Conservation (phyloP, 2,797 vertebrate genomes). For the Tokudaia muenninki region DNA sequence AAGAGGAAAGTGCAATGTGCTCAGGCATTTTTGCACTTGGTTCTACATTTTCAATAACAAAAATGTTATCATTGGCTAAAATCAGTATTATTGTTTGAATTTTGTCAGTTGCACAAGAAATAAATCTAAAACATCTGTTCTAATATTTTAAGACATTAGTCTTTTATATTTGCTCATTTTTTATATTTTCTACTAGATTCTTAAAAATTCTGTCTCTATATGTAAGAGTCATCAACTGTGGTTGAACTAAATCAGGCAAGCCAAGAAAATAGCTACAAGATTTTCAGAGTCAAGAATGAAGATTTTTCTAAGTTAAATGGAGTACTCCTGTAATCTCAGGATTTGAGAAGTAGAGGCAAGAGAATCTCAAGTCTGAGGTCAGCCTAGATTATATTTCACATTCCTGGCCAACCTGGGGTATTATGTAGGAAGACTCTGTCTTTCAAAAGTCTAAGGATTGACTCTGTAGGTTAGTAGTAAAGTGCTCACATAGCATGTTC, state of each 20-base stretch:
- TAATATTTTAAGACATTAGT: constrained; percentile 47
- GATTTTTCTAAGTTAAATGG: background rate
- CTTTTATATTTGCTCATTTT: background rate
- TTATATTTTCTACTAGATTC: constrained; percentile 21
- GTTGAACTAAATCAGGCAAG: background rate
- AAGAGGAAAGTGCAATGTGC: background rate
- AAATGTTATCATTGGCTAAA: background rate
- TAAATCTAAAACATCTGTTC: background rate
- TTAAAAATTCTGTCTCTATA: constrained; percentile 11
- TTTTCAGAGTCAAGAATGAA: constrained; percentile 54
- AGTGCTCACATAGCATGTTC: background rate
- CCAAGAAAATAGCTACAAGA: constrained; percentile 9
- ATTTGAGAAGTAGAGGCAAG: background rate
- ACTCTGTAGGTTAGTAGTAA: background rate
- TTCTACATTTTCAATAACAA: background rate
- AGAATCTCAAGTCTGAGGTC: background rate
- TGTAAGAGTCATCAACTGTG: background rate
- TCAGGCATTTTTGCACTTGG: background rate
- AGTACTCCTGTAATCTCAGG: background rate
- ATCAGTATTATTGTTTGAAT: constrained; percentile 12
- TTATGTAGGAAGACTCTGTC: background rate
- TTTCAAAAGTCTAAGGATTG: background rate
- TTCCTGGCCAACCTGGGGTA: background rate
- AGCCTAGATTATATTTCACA: background rate
- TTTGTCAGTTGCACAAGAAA: background rate